Evolutionary conservation across 2,113 vertebrate species (phyloP).

Genomic region (Otolemur garnettii): DNA sequence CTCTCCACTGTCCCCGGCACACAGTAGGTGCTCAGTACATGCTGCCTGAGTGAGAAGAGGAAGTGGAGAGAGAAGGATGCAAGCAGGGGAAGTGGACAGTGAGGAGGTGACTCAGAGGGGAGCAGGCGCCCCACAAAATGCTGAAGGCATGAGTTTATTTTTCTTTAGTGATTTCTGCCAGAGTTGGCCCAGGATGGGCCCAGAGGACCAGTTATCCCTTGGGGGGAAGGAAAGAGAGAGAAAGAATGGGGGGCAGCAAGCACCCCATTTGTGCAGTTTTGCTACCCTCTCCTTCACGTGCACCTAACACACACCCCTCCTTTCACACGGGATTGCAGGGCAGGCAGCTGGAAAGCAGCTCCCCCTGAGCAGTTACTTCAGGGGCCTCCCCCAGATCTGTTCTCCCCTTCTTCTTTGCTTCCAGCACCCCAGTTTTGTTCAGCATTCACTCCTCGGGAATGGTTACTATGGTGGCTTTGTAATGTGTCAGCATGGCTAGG

Average conservation of each 20-base stretch:
- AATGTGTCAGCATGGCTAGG: not conserved
- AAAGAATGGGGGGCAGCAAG: not conserved
- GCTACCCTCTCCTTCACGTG: not conserved
- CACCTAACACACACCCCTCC: not conserved
- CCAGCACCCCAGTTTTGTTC: not conserved
- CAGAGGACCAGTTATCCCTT: not conserved
- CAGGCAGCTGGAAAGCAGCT: not conserved
- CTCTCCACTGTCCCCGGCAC: not conserved
- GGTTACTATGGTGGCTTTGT: not conserved
- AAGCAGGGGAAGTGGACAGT: conserved; percentile 27
- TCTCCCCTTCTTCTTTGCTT: not conserved
- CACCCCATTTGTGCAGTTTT: not conserved
- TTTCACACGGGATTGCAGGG: not conserved
- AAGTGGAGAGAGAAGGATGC: not conserved
- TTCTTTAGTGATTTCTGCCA: conserved; percentile 44
- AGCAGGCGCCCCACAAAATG: not conserved
- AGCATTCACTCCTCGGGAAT: not conserved
- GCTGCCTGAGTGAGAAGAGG: conserved; percentile 24
- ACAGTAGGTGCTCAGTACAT: conserved; percentile 11
- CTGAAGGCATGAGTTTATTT: conserved; percentile 55
- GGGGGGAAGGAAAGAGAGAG: not conserved
- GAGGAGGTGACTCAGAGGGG: conserved; percentile 40
- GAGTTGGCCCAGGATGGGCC: not conserved
- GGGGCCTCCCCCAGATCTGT: not conserved
- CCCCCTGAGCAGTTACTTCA: no score